Conservation (phyloP, 2,797 vertebrate genomes). For the Sorex maritimensis region DNA sequence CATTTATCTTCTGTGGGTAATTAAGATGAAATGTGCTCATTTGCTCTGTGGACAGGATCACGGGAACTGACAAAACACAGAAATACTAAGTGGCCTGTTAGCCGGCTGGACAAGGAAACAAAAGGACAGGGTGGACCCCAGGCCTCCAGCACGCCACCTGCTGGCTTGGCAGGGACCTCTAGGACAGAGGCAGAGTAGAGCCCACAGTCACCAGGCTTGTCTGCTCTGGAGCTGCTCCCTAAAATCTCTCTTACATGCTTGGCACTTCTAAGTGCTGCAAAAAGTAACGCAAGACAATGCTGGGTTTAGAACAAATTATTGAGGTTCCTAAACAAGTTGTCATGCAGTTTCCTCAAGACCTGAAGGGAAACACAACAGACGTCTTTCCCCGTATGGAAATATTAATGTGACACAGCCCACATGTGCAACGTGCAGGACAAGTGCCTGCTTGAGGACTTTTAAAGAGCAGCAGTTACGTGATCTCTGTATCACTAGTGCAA, state of each 20-base stretch:
- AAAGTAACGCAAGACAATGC: slow-evolving; percentile 52
- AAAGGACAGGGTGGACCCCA: no score
- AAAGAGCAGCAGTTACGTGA: neutral
- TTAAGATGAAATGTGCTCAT: slow-evolving; percentile 86
- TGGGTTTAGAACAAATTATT: slow-evolving; percentile 63
- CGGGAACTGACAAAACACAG: slow-evolving; percentile 65
- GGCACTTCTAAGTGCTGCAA: slow-evolving; percentile 28
- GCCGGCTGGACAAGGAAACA: no score
- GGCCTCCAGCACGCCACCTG: no score
- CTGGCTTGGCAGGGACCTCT: no score
- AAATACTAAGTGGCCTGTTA: no score
- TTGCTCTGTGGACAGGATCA: slow-evolving; percentile 71
- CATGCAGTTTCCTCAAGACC: neutral
- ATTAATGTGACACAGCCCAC: slow-evolving; percentile 48
- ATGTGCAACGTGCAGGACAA: neutral
- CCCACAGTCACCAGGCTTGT: no score
- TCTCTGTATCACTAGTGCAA: slow-evolving; percentile 3
- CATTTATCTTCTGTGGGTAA: slow-evolving; percentile 88
- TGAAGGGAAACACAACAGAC: slow-evolving; percentile 60
- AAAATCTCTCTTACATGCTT: slow-evolving; percentile 48
- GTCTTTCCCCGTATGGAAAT: slow-evolving; percentile 31
- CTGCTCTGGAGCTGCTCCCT: no score
- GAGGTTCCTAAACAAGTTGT: slow-evolving; percentile 57
- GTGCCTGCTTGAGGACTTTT: slow-evolving; percentile 7
- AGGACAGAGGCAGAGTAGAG: no score